Conservation (phyloP, 64 coral and sea anemone genomes). For the Stichodactyla mertensii region DNA sequence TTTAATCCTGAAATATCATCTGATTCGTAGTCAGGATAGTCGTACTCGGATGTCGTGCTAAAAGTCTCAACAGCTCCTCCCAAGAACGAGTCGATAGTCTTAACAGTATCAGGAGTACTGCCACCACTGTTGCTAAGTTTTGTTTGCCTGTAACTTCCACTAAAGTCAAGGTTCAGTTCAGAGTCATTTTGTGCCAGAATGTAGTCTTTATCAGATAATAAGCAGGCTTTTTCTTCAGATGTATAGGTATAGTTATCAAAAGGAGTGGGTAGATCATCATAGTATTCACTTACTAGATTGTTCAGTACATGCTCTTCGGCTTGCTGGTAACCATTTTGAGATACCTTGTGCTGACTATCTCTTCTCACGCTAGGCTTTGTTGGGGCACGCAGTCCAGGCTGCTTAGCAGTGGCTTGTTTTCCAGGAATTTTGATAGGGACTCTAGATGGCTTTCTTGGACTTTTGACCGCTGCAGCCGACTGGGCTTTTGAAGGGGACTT, state of each 20-base stretch:
- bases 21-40: conserved; percentile 16
- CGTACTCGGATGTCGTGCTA: conserved; percentile 1
- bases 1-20: conserved; percentile 36
- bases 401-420: neutral
- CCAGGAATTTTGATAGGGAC: conserved; percentile 11
- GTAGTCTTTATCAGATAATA: neutral
- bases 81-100: conserved; percentile 11
- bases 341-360: neutral
- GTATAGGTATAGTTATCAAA: conserved; percentile 19
- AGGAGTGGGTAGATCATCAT: conserved; percentile 18
- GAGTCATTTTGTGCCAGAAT: neutral
- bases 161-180: neutral
- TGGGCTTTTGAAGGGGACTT: neutral
- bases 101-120: conserved; percentile 6
- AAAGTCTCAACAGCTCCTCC: neutral
- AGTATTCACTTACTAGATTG: neutral
- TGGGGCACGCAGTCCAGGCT: neutral
- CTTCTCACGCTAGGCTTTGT: neutral
- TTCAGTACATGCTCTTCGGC: no score
- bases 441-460: neutral
- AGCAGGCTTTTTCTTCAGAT: neutral
- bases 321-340: neutral
- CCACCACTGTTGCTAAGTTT: neutral
- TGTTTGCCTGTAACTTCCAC: neutral
- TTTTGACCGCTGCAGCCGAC: neutral